Base-by-base conservation (phyloP, 2,113 vertebrate genomes). In the Cyphotilapia sp. region DNA sequence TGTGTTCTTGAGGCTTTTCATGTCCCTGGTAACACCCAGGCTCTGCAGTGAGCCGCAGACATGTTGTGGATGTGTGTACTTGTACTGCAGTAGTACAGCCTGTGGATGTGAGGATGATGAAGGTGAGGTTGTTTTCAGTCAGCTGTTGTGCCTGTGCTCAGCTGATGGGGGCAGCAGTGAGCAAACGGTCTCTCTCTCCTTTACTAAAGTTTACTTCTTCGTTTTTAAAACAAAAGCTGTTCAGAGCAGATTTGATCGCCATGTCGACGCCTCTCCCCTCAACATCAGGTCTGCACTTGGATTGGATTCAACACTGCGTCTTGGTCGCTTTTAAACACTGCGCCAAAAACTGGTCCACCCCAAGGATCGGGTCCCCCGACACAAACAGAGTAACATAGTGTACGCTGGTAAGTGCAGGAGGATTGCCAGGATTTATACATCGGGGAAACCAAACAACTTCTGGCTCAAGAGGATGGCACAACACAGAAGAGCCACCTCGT, bases 71-170 rank as follows among this genome's bases (percentile, higher is more conserved):
- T 31, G 24, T 49, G 16, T 78, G 71, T 78, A 78, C 27, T 49
- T 78, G 27, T 49, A 49, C 71, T 78, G 42, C 71, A 78, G 42
- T 74, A 74, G 66, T 42, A 42, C 66, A 71, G 38, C 38, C 38
- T 45, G 38, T 49, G 42, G 42, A 47, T 31, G 27, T 19, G 71
- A 49, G 27, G 71, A 74, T 74, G 69, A 47, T 42, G 42, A 29
- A 29, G 42, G 40, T 47, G 22, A 17, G 42, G 24, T 29, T 12
- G 24, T 78, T 78, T 49, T 78, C 24, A 31, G 9, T 78, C 71
- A 78, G 71, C 16, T 31, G 40, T 29, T 29, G 69, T 76, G 45
- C 24, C 1, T 49, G 24, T 29, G 42, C 71, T 31, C 71, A 29
- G 40, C 71, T 76, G 24, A 11, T 19, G 24, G 42, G 22, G 71